Evolutionary conservation across 2,797 vertebrate species (phyloP).

Genomic region (Bradypodion pumilum): DNA sequence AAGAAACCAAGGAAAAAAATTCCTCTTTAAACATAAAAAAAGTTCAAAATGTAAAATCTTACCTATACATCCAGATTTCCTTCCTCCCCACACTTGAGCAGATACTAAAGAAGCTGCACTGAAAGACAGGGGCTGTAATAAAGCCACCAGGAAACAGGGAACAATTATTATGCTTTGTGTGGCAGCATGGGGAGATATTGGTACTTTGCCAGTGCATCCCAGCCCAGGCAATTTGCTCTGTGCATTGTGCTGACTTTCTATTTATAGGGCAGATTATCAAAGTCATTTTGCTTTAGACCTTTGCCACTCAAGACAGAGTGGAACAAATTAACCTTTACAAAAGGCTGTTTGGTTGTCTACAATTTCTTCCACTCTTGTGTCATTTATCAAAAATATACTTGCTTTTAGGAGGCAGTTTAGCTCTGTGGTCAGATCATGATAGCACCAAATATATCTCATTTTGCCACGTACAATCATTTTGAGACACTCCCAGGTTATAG

Average conservation of each 20-base stretch:
- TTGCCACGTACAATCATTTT: background rate
- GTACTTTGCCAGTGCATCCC: background rate
- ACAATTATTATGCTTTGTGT: background rate
- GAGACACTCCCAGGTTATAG: background rate
- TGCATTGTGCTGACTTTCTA: background rate
- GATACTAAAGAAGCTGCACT: background rate
- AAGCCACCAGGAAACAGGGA: background rate
- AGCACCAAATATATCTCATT: background rate
- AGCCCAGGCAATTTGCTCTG: conserved; percentile 17
- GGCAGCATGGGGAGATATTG: conserved; percentile 5
- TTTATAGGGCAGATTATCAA: conserved; percentile 10
- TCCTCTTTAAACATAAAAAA: background rate
- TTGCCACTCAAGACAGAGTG: background rate
- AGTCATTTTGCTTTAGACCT: conserved; percentile 17
- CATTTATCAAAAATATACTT: background rate
- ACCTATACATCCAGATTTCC: background rate
- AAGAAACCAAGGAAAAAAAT: background rate
- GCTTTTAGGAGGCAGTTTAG: background rate
- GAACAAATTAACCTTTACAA: conserved; percentile 5
- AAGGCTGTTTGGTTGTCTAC: conserved; percentile 15
- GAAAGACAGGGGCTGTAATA: conserved; percentile 6
- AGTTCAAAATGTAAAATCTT: background rate
- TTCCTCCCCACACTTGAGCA: background rate
- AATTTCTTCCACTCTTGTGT: background rate
- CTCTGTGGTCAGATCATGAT: background rate